A percentile compares a stretch with the other conserved stretches of the same genome.
These are phyloP conservation scores for Folsomia candida DNA, from an alignment of 2,888 invertebrate species.

Conservation along the genomic window DNA sequence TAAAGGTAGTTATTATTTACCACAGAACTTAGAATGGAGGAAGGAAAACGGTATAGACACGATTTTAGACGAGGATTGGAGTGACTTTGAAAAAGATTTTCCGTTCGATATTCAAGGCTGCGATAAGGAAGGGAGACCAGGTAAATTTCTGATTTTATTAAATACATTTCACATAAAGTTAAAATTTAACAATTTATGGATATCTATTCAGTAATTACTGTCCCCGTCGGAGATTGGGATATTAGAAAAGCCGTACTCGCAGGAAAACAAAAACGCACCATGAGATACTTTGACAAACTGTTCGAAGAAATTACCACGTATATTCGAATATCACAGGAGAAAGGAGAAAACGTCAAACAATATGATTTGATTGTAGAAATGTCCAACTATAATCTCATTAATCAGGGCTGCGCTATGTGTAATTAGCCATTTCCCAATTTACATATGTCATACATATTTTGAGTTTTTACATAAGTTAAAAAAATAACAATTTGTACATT, in stretches of 20 bases:
- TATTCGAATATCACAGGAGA: background rate
- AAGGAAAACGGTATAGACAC: background rate
- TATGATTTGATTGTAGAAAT: background rate
- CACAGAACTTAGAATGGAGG: background rate
- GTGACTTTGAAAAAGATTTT: background rate
- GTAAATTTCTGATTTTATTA: too few species aligned
- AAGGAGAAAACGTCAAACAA: background rate
- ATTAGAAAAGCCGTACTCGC: slow-evolving; percentile 2
- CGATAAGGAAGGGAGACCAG: slow-evolving; percentile 5
- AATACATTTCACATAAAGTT: background rate
- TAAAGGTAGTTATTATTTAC: background rate
- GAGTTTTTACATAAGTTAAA: background rate
- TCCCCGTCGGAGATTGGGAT: slow-evolving; percentile 1
- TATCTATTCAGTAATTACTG: background rate
- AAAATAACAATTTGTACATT: background rate
- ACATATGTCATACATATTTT: too few species aligned
- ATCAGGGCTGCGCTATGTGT: slow-evolving; percentile 3
- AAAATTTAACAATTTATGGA: background rate
- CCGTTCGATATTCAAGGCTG: background rate
- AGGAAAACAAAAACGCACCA: background rate
- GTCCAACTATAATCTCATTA: background rate
- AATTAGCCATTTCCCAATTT: too few species aligned
- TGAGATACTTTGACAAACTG: slow-evolving; percentile 5
- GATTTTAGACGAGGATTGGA: background rate
- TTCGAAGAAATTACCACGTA: background rate